Base-by-base conservation (phyloP, 2,888 invertebrate species). In the Lacanobia wlatinum region DNA sequence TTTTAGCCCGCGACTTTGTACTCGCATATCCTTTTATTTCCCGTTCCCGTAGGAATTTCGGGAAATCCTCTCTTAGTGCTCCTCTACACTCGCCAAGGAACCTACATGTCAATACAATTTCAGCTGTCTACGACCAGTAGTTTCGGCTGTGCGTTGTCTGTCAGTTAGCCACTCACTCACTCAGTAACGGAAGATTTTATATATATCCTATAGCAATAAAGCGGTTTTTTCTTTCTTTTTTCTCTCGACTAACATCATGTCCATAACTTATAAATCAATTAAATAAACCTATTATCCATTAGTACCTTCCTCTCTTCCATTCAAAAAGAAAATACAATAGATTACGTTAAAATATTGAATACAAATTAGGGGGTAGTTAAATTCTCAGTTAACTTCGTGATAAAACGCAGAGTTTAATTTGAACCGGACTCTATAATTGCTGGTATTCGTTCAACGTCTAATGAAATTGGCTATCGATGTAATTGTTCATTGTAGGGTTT, bases 331-430 rank as follows among this genome's bases (percentile, higher is more conserved):
- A 80, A 82, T 68, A 70, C 72, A 75, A 78, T 60, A 65, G 59
- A 69, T 65, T n/a, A 73, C 48, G 50, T 68, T 70, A 56, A 79
- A 78, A 72, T 75, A 75, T 68, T 70, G 56, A 70, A 72, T 58
- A 76, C 56, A 69, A 84, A 84, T 83, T 69, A 70, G 60, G 69
- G 48, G 28, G 55, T 58, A 70, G 76, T 75, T 56, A 58, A 70
- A 65, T 68, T 73, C 70, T 46, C 61, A 53, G 59, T 63, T 58
- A 85, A 83, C 64, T 84, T 71, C 70, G 69, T 38, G 67, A 28
- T 87, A 84, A 83, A 83, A 84, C 63, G 79, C 66, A 70, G 85
- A 85, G 86, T 88, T 88, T 80, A 80, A 83, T 87, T 84, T 73
- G 76, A 85, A 79, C 73, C 66, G 70, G 75, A 67, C 62, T 56